Conservation (phyloP, 2,113 vertebrate genomes). For the Chamaea fasciata region DNA sequence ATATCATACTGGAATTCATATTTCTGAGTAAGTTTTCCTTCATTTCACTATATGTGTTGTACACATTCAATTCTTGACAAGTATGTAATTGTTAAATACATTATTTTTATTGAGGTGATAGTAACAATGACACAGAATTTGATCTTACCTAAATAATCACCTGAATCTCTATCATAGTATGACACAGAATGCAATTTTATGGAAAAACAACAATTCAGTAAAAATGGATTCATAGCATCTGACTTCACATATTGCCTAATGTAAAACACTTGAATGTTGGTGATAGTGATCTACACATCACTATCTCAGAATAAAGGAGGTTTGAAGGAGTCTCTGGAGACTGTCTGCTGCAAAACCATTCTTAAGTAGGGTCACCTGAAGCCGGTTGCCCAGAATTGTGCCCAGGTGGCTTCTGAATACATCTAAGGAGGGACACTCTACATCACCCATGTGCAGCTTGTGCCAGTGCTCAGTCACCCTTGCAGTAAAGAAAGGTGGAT, state of each 20-base stretch:
- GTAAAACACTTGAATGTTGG: background rate
- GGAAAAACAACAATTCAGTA: background rate
- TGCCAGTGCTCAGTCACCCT: background rate
- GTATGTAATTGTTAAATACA: background rate
- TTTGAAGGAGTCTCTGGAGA: background rate
- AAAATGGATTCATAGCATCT: background rate
- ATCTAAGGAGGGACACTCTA: background rate
- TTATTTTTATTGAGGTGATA: background rate
- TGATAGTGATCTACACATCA: background rate
- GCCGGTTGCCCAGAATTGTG: background rate
- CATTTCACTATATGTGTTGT: background rate
- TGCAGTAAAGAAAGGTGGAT: background rate
- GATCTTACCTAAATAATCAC: background rate
- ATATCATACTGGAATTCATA: background rate
- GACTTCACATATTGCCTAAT: background rate
- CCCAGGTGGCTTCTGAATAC: background rate
- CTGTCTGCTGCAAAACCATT: background rate
- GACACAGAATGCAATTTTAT: background rate
- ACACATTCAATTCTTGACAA: background rate
- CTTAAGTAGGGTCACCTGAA: background rate
- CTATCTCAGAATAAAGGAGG: background rate
- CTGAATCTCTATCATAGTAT: background rate
- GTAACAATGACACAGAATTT: background rate
- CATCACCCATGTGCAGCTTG: background rate
- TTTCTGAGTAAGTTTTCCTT: background rate